Conservation (phyloP, 2,113 vertebrate species). For the Gambusia affinis region DNA sequence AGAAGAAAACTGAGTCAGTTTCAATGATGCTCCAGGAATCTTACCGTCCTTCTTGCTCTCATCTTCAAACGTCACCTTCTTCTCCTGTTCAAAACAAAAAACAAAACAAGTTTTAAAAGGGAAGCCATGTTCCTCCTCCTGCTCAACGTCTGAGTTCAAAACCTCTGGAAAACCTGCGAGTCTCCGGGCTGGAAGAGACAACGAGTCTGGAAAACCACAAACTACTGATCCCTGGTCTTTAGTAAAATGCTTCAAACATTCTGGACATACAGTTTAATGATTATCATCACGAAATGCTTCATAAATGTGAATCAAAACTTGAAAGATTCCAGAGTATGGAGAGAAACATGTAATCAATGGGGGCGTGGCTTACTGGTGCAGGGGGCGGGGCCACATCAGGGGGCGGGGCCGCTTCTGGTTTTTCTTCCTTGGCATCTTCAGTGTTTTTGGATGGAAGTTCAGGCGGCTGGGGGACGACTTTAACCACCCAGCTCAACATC, state of each 20-base stretch:
- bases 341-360: neutral
- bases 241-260: too few species aligned
- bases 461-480: conserved; percentile 79
- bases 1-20: rapidly evolving
- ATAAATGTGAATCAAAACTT: too few species aligned
- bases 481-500: conserved; percentile 83
- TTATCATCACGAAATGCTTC: too few species aligned
- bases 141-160: too few species aligned
- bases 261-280: too few species aligned
- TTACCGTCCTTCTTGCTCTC: conserved; percentile 57
- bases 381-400: neutral
- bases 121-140: neutral
- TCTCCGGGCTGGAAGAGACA: too few species aligned
- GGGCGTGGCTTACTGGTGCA: conserved; percentile 40
- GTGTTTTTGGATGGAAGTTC: conserved; percentile 49
- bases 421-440: conserved; percentile 49
- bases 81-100: conserved; percentile 62
- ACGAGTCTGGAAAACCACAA: too few species aligned
- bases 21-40: neutral
- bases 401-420: conserved; percentile 8
- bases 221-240: too few species aligned
- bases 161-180: too few species aligned
- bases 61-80: conserved; percentile 66
- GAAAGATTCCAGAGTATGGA: too few species aligned
- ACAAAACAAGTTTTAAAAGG: neutral